A percentile compares a stretch with the other conserved stretches of the same genome.
These are phyloP conservation scores for Taurulus bubalis DNA, from an alignment of 2,113 vertebrate species.

Conservation along the genomic window DNA sequence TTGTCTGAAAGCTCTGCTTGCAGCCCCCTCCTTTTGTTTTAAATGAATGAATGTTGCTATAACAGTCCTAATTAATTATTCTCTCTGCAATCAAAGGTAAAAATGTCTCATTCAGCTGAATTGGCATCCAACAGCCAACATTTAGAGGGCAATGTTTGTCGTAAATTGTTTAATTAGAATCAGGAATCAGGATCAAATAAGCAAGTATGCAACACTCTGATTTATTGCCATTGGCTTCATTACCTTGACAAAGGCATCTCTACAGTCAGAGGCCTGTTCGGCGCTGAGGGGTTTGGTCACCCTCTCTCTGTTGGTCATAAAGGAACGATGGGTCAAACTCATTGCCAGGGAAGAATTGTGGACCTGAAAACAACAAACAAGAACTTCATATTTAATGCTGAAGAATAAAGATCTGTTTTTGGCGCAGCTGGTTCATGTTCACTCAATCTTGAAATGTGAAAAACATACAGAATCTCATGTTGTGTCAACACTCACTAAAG, in stretches of 20 bases:
- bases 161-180: background rate
- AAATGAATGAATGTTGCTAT: background rate
- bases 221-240: background rate
- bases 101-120: background rate
- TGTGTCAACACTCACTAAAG: background rate
- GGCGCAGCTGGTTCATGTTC: background rate
- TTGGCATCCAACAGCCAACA: background rate
- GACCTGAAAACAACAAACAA: conserved; percentile 81
- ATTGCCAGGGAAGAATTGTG: conserved; percentile 78
- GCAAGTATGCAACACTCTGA: background rate
- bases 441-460: background rate
- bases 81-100: background rate
- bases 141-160: background rate
- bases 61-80: background rate
- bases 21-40: background rate
- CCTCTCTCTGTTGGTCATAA: conserved; percentile 88
- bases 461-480: background rate
- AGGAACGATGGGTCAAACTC: conserved; percentile 89
- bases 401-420: background rate
- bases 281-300: conserved; percentile 88
- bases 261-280: conserved; percentile 87
- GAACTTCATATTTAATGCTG: background rate
- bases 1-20: background rate
- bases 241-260: conserved; percentile 96
- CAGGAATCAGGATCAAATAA: conserved; percentile 16